These are phyloP conservation scores for Oreochromis niloticus DNA, from an alignment of 2,113 vertebrate species.

Conservation along the genomic window DNA sequence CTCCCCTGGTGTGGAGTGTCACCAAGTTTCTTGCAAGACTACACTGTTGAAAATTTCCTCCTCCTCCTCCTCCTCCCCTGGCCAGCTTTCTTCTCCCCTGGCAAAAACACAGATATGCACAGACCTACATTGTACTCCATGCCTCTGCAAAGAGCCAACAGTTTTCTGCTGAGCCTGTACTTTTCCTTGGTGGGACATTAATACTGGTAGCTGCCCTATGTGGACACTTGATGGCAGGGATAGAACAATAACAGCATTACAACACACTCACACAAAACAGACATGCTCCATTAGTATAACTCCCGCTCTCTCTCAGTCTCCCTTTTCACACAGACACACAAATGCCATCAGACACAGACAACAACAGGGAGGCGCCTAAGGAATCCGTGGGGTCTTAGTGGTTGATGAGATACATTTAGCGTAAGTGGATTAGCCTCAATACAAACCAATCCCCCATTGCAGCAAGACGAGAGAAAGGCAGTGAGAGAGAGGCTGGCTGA, in stretches of 20 bases:
- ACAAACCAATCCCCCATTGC: constrained; percentile 55
- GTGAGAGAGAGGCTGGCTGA: not conserved
- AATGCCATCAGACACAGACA: constrained; percentile 41
- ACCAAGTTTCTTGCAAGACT: constrained; percentile 27
- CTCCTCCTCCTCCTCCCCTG: constrained; percentile 1
- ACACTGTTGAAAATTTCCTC: constrained; percentile 10
- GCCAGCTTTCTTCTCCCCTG: constrained; percentile 7
- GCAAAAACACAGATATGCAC: constrained; percentile 11
- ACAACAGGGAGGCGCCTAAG: constrained; percentile 56
- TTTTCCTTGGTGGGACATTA: constrained; percentile 51
- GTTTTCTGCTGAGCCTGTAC: constrained; percentile 58
- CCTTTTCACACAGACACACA: not conserved
- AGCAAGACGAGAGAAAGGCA: constrained; percentile 39
- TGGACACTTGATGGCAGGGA: constrained; percentile 44
- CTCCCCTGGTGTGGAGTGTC: constrained; percentile 11
- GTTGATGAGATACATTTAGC: constrained; percentile 69
- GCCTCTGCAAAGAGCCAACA: constrained; percentile 42
- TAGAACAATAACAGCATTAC: constrained; percentile 55
- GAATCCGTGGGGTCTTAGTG: constrained; percentile 65
- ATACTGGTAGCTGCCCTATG: constrained; percentile 44
- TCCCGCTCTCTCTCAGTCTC: not conserved
- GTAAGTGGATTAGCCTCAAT: constrained; percentile 74
- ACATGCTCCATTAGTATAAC: constrained; percentile 43
- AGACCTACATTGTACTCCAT: constrained; percentile 36
- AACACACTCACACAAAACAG: constrained; percentile 37